Conservation (phyloP, 2,888 invertebrate species). For the Chouioia cunea region DNA sequence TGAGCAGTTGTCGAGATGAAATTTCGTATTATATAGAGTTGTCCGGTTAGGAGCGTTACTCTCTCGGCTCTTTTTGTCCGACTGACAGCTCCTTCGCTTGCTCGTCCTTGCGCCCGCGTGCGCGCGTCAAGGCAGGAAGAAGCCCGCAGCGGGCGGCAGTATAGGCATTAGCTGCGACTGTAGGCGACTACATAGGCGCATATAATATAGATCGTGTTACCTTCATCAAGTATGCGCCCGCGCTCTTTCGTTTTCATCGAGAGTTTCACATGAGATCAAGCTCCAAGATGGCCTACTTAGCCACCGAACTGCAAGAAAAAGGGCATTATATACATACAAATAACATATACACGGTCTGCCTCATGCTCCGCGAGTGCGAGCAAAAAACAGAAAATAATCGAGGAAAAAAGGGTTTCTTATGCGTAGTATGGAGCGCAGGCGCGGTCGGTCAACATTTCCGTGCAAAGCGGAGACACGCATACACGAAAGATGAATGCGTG, state of each 20-base stretch:
- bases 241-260: background rate
- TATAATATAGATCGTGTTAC: constrained; percentile 39
- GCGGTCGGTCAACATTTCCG: no score
- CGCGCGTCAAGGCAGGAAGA: constrained; percentile 4
- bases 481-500: no score
- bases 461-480: no score
- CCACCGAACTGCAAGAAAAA: constrained; percentile 52
- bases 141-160: background rate
- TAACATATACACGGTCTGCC: background rate
- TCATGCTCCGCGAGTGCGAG: constrained; percentile 2
- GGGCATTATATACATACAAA: background rate
- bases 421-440: no score
- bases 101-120: background rate
- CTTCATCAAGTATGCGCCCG: constrained; percentile 41
- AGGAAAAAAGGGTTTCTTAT: constrained; percentile 21
- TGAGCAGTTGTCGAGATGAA: no score
- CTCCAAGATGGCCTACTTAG: constrained; percentile 64
- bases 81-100: constrained; percentile 31
- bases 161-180: no score
- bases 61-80: no score
- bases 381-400: constrained; percentile 43
- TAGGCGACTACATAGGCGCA: background rate
- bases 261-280: constrained; percentile 53
- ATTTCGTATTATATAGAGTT: no score
- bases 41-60: no score